These are phyloP conservation scores for Anhinga anhinga DNA, from an alignment of 2,113 vertebrate species.

Conservation along the genomic window DNA sequence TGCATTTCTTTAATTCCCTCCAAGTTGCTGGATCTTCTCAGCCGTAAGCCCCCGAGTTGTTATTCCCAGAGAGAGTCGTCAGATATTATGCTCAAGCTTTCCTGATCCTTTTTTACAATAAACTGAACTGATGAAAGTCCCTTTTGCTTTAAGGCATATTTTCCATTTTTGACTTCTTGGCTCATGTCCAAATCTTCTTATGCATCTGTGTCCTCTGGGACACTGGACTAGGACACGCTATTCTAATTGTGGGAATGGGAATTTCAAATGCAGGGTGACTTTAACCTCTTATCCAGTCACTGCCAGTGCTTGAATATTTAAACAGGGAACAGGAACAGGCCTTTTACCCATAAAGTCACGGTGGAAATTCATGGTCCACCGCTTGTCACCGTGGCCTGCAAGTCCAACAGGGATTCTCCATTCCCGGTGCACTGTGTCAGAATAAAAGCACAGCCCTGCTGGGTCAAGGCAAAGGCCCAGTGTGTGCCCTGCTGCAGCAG, in stretches of 20 bases:
- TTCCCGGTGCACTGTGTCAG: not conserved
- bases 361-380: conserved; percentile 14
- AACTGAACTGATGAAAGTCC: not conserved
- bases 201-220: conserved; percentile 27
- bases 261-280: not conserved
- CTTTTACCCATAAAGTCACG: not conserved
- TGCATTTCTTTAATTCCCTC: not conserved
- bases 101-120: not conserved
- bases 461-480: not conserved
- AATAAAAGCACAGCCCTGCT: not conserved
- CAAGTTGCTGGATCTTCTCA: not conserved
- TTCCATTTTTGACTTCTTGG: conserved; percentile 15
- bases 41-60: not conserved
- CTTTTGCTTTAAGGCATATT: conserved; percentile 27
- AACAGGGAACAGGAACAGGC: not conserved
- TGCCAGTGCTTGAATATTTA: not conserved
- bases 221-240: not conserved
- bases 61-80: not conserved
- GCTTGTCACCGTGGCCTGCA: not conserved
- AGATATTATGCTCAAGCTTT: not conserved
- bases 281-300: not conserved
- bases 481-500: not conserved
- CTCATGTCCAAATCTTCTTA: not conserved
- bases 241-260: conserved; percentile 26
- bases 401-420: not conserved